Conservation (phyloP, 1,140 invertebrate species). For the Pseudomyrmex sp. region DNA sequence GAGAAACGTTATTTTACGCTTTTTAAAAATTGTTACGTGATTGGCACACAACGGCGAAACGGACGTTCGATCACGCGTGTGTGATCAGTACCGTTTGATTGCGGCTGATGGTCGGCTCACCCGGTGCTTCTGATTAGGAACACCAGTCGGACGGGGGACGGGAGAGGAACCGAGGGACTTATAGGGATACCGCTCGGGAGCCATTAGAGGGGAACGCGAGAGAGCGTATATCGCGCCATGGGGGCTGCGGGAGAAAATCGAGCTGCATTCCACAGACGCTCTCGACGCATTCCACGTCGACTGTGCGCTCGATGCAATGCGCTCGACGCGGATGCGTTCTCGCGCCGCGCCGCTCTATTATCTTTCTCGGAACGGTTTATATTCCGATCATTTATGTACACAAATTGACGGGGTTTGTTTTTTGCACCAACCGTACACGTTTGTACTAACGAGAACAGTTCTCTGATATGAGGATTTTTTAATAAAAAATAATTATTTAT, state of each 20-base stretch:
- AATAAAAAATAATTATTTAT: too few relatives aligned
- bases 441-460: too few relatives aligned
- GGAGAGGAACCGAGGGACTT: constrained; percentile 23
- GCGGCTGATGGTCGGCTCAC: constrained; percentile 49
- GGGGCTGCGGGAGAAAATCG: constrained; percentile 60
- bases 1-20: background rate
- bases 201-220: constrained; percentile 50
- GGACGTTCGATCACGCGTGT: constrained; percentile 13
- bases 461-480: background rate
- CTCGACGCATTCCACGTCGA: constrained; percentile 60
- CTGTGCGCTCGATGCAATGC: background rate
- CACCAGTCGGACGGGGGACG: background rate
- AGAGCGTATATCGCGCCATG: constrained; percentile 39
- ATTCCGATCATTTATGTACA: background rate
- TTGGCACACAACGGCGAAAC: constrained; percentile 31
- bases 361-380: background rate
- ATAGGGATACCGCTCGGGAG: constrained; percentile 37
- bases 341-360: too few relatives aligned
- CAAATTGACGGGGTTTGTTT: too few relatives aligned
- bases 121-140: constrained; percentile 60
- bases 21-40: constrained; percentile 18
- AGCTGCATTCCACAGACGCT: constrained; percentile 65
- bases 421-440: too few relatives aligned
- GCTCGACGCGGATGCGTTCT: background rate
- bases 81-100: constrained; percentile 67